Evolutionary conservation across 30 jellyfish, hydroid and myxozoan species (phyloP), one percentile per base, ranked within the genome.

Genomic region (Mastigias papua): DNA sequence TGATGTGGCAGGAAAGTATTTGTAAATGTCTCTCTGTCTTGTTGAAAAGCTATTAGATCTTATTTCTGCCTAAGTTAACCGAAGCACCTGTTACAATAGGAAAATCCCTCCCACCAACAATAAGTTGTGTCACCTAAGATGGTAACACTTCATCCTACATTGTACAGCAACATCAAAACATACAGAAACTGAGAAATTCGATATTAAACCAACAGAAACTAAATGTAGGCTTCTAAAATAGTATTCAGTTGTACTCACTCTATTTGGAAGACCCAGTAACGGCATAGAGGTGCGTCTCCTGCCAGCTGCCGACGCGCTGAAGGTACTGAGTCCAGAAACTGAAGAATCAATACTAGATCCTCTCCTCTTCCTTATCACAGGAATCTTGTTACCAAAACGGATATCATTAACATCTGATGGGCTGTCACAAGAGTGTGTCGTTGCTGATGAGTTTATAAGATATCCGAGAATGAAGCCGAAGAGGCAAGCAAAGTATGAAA

Each of bases 241-340:
- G 30, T 10, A 25, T 13, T 19, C 21, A 62, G 64, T 25, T 16
- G 34, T 66, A 78, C 98, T 92, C 54, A 92, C 98, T 90, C 98
- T 86, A 64, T 81, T 82, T 51, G 96, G 96, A 16, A 92, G 69
- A n/a, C 98, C 98, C 23, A 93, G 87, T 9, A 82, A 79, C 11
- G 98, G 98, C 89, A 93, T 70, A 3, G 98, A 93, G 17, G 94
- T 93, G 34, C 98, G 34, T 88, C 98, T 81, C 25, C 89, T 87
- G 74, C 67, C 54, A 1, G 92, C 92, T 29, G 92, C 92, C 26
- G 91, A 42, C 48, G 84, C 70, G 25, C 84, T 70, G 54, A 75
- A 69, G 5, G 92, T 22, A 48, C 88, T 85, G 82, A 84, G 60
- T 8, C 84, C 86, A 49, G 92, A 78, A 25, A 65, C 80, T 0